phyloP scores from a whole-genome alignment of 2,113 vertebrate genomes.

The Petroica traversi region DNA sequence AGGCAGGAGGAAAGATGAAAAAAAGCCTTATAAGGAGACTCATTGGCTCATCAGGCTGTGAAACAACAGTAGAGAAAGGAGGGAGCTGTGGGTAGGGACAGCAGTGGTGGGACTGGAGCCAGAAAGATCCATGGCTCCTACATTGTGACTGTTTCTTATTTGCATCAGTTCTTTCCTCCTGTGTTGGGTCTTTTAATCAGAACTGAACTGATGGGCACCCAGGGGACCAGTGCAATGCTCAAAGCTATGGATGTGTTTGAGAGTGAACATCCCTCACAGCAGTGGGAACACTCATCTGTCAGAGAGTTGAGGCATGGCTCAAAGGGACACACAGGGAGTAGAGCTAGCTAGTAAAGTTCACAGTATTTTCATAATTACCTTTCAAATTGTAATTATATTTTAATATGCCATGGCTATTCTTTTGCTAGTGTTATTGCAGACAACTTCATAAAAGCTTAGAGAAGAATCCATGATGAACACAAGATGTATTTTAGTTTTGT shows the following conservation, averaged over 20 bases:
- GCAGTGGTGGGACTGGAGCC: neutral
- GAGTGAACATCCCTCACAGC: neutral
- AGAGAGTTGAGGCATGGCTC: neutral
- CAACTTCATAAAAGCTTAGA: neutral
- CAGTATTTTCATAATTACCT: conserved; percentile 25
- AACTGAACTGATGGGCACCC: neutral
- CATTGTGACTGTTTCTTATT: neutral
- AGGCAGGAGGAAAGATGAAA: neutral
- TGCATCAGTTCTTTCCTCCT: neutral
- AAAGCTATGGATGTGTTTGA: neutral
- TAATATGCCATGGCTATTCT: neutral
- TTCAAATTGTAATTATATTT: neutral
- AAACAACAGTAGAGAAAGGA: neutral
- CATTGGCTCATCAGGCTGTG: neutral
- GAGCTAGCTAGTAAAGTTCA: conserved; percentile 37
- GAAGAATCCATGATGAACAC: neutral
- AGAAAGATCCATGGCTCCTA: neutral
- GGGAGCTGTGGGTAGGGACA: neutral
- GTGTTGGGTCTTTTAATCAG: neutral
- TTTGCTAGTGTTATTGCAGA: neutral
- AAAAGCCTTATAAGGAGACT: conserved; percentile 22
- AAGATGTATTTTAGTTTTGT: conserved; percentile 39
- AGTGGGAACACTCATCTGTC: neutral
- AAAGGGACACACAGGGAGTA: neutral
- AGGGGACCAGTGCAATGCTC: neutral